Base-by-base conservation (phyloP, 2,113 vertebrate genomes). In the Illadopsis cleaveri region DNA sequence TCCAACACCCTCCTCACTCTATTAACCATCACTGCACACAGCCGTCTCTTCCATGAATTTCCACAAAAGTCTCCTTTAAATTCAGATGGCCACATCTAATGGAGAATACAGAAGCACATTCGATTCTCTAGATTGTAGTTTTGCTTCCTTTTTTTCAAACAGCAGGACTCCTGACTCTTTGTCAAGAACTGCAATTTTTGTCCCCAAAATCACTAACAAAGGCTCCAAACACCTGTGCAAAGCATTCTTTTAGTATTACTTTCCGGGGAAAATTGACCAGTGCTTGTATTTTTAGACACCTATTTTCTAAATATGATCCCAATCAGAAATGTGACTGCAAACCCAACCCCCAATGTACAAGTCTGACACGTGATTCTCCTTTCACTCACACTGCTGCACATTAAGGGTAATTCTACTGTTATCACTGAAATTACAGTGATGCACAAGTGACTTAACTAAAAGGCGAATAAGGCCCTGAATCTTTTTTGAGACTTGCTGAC, bases 401-500 rank as follows among this genome's bases (percentile, higher is more conserved):
- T 76, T 40, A 35, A 71, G 31, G 31, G 54, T 50, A 82, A 92
- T 69, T 92, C 66, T 88, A 22, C 57, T 77, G 25, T 65, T 76
- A 71, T 5, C 94, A 66, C 62, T 73, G 79, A 91, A 92, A 90
- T 94, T 65, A 85, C 48, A 69, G 71, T 79, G 66, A 56, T 86
- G 71, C 50, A 73, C 33, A 83, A 90, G 25, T 86, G 88, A 80
- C 76, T 90, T 30, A 89, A 77, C 70, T 69, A 50, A 54, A 58
- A 81, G 88, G 45, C 85, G 90, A 71, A 80, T 85, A 80, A 76
- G 35, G 58, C 31, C 42, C 35, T 40, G 42, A 69, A 56, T 90
- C 57, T 83, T 88, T 88, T 92, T 76, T 85, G 90, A 90, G 35
- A 37, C 50, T 80, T 82, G 79, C 71, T 79, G 84, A 78, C 87